phyloP scores from a whole-genome alignment of 2,888 invertebrate species.

The Cryptocephalus primarius region DNA sequence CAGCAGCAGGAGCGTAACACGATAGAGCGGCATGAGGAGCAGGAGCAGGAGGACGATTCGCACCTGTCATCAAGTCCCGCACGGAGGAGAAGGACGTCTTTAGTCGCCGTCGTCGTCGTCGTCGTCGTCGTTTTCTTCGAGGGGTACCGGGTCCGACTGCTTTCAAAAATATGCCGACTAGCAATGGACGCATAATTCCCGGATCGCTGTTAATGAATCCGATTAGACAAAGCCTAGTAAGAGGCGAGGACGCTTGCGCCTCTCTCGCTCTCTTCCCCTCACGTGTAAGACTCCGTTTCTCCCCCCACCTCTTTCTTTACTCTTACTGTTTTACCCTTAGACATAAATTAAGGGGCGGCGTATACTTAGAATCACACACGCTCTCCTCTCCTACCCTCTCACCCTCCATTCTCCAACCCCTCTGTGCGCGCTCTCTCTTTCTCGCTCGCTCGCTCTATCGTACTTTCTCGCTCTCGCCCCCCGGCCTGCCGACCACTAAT shows the following conservation, averaged over 20 bases:
- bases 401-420: conserved; percentile 14
- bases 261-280: conserved; percentile 28
- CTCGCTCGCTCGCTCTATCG: too few species aligned
- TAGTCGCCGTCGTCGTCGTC: too few species aligned
- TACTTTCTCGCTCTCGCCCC: background rate
- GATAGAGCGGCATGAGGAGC: background rate
- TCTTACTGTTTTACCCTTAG: conserved; percentile 41
- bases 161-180: conserved; percentile 42
- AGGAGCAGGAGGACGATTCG: conserved; percentile 15
- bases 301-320: conserved; percentile 28
- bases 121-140: conserved; percentile 23
- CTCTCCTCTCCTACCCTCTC: conserved; percentile 28
- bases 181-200: conserved; percentile 45
- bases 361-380: conserved; percentile 40
- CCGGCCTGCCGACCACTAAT: conserved; percentile 36
- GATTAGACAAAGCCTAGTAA: conserved; percentile 44
- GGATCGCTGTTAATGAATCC: conserved; percentile 49
- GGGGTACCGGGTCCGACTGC: conserved; percentile 38
- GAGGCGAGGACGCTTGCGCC: conserved; percentile 39
- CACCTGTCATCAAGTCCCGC: conserved; percentile 23
- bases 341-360: conserved; percentile 41
- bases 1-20: conserved; percentile 1
- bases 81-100: conserved; percentile 15
- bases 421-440: too few species aligned
- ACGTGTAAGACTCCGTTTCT: conserved; percentile 22